phyloP scores from a whole-genome alignment of 2,888 invertebrate species.

The Mystacides longicornis region DNA sequence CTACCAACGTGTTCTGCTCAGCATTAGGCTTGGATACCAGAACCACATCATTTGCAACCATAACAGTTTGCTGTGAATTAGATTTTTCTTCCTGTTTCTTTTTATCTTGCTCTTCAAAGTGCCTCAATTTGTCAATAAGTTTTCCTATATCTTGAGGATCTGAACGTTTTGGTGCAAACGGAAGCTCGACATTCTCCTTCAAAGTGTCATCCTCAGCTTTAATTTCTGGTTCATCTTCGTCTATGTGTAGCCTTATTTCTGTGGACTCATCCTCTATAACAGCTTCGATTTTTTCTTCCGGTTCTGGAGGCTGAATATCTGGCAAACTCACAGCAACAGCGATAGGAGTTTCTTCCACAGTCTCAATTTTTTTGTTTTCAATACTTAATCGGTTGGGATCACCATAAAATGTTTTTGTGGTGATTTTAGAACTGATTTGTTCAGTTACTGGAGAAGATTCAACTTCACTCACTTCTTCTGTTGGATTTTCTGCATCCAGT shows the following conservation, averaged over 20 bases:
- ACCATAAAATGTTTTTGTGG: conserved; percentile 40
- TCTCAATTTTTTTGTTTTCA: background rate
- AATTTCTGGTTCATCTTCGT: conserved; percentile 39
- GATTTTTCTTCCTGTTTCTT: conserved; percentile 40
- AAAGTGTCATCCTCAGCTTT: conserved; percentile 31
- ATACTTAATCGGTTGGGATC: conserved; percentile 25
- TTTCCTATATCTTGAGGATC: conserved; percentile 36
- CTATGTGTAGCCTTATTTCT: conserved; percentile 43
- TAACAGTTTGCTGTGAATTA: conserved; percentile 38
- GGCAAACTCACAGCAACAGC: conserved; percentile 2
- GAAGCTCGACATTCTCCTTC: conserved; percentile 31
- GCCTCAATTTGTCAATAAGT: conserved; percentile 46
- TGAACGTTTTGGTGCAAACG: conserved; percentile 9
- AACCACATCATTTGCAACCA: conserved; percentile 46
- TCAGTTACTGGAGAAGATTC: conserved; percentile 31
- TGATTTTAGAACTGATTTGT: conserved; percentile 36
- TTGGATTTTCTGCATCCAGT: conserved; percentile 20
- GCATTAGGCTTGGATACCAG: conserved; percentile 44
- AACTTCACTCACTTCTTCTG: conserved; percentile 30
- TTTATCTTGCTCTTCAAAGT: conserved; percentile 46
- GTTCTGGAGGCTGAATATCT: too few relatives aligned
- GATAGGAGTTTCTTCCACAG: background rate
- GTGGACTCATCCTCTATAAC: background rate
- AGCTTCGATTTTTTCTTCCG: background rate
- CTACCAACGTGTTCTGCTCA: conserved; percentile 39